These are phyloP conservation scores for Avahi laniger DNA, from an alignment of 2,797 vertebrate genomes.

Conservation along the genomic window DNA sequence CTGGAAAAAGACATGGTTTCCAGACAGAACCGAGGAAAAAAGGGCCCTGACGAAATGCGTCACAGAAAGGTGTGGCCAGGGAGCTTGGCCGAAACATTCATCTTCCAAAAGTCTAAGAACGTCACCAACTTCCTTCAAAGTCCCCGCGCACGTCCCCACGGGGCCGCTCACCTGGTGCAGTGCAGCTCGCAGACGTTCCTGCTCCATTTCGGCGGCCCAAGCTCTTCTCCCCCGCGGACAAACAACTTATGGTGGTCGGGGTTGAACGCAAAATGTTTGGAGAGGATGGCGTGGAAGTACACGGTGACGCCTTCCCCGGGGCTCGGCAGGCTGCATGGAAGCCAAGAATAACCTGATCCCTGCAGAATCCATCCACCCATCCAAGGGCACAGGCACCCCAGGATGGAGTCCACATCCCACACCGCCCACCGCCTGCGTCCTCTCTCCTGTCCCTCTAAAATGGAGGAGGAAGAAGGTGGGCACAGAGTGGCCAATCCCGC, in stretches of 20 bases:
- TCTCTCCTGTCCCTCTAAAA: not conserved
- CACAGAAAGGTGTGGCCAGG: not conserved
- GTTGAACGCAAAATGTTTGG: conserved; percentile 89
- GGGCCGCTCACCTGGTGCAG: not conserved
- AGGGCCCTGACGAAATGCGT: fast-evolving
- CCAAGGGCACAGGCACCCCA: not conserved
- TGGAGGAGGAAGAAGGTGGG: not conserved
- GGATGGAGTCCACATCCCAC: fast-evolving
- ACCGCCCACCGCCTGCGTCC: fast-evolving
- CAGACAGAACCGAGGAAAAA: not conserved
- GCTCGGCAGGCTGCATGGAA: conserved; percentile 33
- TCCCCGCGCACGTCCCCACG: fast-evolving
- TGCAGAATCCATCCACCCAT: fast-evolving
- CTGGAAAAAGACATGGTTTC: not conserved
- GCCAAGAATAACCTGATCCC: fast-evolving
- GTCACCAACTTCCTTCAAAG: no score
- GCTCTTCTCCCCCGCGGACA: conserved; percentile 79
- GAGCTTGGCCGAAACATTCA: not conserved
- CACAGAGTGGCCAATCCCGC: fast-evolving
- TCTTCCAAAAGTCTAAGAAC: not conserved
- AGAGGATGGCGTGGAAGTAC: conserved; percentile 93
- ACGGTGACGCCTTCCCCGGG: conserved; percentile 82
- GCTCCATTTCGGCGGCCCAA: fast-evolving
- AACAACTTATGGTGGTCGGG: conserved; percentile 76
- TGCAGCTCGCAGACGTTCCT: not conserved